These are phyloP conservation scores for Microplitis demolitor DNA, from an alignment of 1,140 invertebrate species.

Conservation along the genomic window DNA sequence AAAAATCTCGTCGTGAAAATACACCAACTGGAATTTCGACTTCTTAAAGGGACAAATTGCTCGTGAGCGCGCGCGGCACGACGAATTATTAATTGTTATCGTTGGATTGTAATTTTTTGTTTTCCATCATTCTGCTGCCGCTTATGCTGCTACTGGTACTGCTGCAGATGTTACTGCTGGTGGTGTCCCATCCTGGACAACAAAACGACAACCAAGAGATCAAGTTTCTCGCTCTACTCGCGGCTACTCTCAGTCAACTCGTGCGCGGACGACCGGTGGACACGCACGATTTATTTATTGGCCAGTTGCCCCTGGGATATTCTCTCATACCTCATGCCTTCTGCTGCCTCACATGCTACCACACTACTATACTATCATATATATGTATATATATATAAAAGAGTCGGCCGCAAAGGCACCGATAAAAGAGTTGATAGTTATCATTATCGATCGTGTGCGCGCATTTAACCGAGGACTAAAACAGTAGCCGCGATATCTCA, in stretches of 20 bases:
- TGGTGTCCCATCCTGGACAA: not conserved
- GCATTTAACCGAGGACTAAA: not conserved
- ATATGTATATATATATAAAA: not conserved
- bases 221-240: slow-evolving; percentile 34
- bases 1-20: not conserved
- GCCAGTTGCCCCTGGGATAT: slow-evolving; percentile 40
- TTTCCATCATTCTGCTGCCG: not conserved
- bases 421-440: not conserved
- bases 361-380: not conserved
- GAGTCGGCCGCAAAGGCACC: not conserved
- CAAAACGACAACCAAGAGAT: not conserved
- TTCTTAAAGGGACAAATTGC: slow-evolving; percentile 53
- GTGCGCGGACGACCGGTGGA: slow-evolving; percentile 16
- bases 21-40: slow-evolving; percentile 6
- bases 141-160: not conserved
- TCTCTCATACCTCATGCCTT: not conserved
- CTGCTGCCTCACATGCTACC: no score
- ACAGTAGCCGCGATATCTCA: slow-evolving; percentile 11
- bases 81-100: slow-evolving; percentile 57
- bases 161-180: no score
- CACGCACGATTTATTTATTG: slow-evolving; percentile 54
- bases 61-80: slow-evolving; percentile 34
- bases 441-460: slow-evolving; percentile 7
- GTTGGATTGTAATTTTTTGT: slow-evolving; percentile 28
- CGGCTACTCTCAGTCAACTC: no score